Percentiles rank a stretch among this genome's conserved stretches.
Conservation (phyloP, 2,888 invertebrate genomes). For the Cheilosia vulpina region DNA sequence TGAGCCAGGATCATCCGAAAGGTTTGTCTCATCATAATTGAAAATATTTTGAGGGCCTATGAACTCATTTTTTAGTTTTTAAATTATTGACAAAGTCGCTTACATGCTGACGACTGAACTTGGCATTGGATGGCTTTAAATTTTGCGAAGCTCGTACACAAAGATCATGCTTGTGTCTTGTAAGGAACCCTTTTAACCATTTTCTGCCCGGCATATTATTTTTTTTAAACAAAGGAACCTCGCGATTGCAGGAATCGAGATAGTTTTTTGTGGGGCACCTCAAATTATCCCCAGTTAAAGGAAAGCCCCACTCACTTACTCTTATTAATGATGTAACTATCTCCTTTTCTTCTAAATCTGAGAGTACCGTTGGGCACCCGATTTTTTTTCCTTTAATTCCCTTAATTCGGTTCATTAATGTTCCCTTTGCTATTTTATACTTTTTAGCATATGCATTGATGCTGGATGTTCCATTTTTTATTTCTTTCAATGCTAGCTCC, state of each 20-base stretch:
- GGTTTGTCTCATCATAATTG: no score
- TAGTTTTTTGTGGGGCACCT: conserved; percentile 1
- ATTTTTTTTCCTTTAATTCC: no score
- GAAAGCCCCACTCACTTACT: conserved; percentile 6
- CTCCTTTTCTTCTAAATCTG: not conserved
- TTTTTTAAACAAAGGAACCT: not conserved
- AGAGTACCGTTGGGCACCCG: conserved; percentile 6
- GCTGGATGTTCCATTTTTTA: no score
- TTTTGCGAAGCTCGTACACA: not conserved
- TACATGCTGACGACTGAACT: no score
- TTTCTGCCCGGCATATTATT: not conserved
- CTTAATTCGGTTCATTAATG: no score
- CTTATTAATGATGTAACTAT: not conserved
- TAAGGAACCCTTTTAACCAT: conserved; percentile 1
- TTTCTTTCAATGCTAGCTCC: no score
- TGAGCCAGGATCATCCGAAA: no score
- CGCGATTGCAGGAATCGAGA: not conserved
- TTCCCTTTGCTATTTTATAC: no score
- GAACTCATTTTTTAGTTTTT: no score
- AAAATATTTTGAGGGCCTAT: no score
- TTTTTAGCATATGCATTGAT: no score
- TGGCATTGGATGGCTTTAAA: not conserved
- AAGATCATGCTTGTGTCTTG: not conserved
- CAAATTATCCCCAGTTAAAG: conserved; percentile 16
- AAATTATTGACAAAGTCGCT: no score